Evolutionary conservation across 1,140 invertebrate genomes (phyloP).

Genomic region (Tribolium madens): DNA sequence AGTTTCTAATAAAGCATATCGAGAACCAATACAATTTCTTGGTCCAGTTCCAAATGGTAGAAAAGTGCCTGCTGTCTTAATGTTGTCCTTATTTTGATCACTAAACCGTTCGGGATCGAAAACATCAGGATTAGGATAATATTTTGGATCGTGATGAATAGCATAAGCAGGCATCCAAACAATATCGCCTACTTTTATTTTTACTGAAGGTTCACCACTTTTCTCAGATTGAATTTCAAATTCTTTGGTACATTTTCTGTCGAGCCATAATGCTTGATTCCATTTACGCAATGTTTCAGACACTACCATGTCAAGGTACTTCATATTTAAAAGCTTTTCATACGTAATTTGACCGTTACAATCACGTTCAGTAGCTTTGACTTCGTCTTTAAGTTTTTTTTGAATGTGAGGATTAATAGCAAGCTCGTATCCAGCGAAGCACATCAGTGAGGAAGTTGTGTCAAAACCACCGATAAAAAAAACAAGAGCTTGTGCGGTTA

Average conservation of each 20-base stretch:
- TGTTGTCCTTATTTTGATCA: constrained; percentile 56
- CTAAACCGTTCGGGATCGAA: constrained; percentile 66
- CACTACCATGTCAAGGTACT: constrained; percentile 53
- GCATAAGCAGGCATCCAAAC: constrained; percentile 41
- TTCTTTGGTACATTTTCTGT: constrained; percentile 10
- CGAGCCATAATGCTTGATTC: not conserved
- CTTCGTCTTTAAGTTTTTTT: constrained; percentile 63
- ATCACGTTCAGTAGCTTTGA: constrained; percentile 26
- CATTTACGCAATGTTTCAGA: constrained; percentile 38
- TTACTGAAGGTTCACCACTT: constrained; percentile 24
- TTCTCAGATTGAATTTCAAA: not conserved
- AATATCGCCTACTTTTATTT: constrained; percentile 25
- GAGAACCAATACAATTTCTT: constrained; percentile 70
- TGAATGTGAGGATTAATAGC: constrained; percentile 69
- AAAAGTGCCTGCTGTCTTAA: constrained; percentile 48
- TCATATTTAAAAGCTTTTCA: constrained; percentile 46
- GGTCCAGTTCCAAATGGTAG: constrained; percentile 65
- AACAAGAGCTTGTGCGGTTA: constrained; percentile 63
- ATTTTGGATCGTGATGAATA: constrained; percentile 63
- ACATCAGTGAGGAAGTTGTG: constrained; percentile 57
- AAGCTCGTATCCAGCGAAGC: constrained; percentile 65
- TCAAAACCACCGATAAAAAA: constrained; percentile 66
- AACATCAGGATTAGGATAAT: constrained; percentile 69
- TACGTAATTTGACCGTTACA: constrained; percentile 45
- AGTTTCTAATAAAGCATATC: constrained; percentile 53